A percentile compares a stretch with the other conserved stretches of the same genome.
These are phyloP conservation scores for Oxyruncus cristatus DNA, from an alignment of 2,113 vertebrate genomes.

Conservation along the genomic window DNA sequence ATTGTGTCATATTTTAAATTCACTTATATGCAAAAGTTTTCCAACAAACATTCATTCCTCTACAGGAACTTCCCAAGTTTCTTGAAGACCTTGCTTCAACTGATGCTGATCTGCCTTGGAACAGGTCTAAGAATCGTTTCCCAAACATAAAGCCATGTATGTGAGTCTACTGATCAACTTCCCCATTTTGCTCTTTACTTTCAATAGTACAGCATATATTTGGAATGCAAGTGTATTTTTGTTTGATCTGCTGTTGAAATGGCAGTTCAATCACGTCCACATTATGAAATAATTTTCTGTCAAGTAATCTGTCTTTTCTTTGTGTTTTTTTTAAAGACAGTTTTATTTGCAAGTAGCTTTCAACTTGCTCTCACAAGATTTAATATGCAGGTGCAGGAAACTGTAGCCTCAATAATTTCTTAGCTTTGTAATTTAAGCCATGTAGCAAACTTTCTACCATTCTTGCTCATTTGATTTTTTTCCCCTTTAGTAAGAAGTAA, in stretches of 20 bases:
- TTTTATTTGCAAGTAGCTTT: slow-evolving; percentile 43
- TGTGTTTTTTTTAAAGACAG: slow-evolving; percentile 25
- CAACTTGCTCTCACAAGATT: slow-evolving; percentile 47
- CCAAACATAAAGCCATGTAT: slow-evolving; percentile 97
- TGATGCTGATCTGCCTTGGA: slow-evolving; percentile 96
- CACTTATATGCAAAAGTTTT: neutral
- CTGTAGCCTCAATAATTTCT: slow-evolving; percentile 61
- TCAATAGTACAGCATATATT: neutral
- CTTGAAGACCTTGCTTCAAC: slow-evolving; percentile 93
- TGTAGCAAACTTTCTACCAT: slow-evolving; percentile 64
- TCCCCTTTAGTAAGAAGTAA: slow-evolving; percentile 18
- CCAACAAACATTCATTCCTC: neutral
- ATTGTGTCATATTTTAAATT: neutral
- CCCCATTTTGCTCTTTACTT: neutral
- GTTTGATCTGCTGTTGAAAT: slow-evolving; percentile 12
- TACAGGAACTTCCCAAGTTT: slow-evolving; percentile 92
- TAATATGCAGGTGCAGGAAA: slow-evolving; percentile 76
- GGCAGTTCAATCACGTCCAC: neutral
- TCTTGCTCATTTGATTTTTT: neutral
- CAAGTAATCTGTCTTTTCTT: neutral
- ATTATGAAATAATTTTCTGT: slow-evolving; percentile 23
- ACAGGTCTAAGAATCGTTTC: slow-evolving; percentile 96
- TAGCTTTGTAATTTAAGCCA: slow-evolving; percentile 77
- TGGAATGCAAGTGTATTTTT: neutral
- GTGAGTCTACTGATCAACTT: slow-evolving; percentile 29